Base-by-base conservation (phyloP, 2,113 vertebrate species). In the Tenebrosternarchus preto region DNA sequence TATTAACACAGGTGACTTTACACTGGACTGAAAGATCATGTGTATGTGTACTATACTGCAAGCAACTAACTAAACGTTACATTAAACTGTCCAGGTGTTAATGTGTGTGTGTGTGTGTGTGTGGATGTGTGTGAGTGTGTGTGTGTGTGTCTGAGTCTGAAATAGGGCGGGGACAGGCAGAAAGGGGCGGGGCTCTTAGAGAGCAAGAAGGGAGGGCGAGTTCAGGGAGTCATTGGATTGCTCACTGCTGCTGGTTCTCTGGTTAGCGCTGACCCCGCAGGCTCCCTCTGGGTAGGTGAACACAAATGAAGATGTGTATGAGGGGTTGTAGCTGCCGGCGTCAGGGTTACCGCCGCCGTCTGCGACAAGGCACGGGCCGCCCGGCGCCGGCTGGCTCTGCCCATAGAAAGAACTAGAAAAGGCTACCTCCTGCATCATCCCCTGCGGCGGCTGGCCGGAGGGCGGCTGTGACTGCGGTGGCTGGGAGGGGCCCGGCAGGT, bases 201-300 rank as follows among this genome's bases (percentile, higher is more conserved):
- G 95, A 78, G 96, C 96, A 71, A 98, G 95, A 89, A 98, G 95
- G 73, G 96, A 98, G 89, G 96, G 95, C 83, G 96, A 97, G 90
- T 93, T 97, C 94, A 98, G 92, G 93, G 96, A 97, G 94, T 98
- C 96, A 85, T 95, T 96, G 63, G 93, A 93, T 90, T 95, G 95
- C 92, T 98, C 96, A 90, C 95, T 97, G 95, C 95, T 95, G 95
- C 95, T 96, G 96, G 95, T 93, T 95, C 96, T 93, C 92, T 96
- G 96, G 91, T 95, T 94, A 88, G 93, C 93, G 84, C 93, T 93
- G 93, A 94, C 93, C 94, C 96, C 94, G 87, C 96, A 97, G 89
- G 93, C 90, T 96, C 95, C 96, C 95, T 99, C 97, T 96, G 97
- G 97, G 95, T 96, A 96, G 95, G 95, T 97, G 96, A 98, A 98